Percentiles rank a stretch among this genome's conserved stretches.
phyloP scores from a whole-genome alignment of 37 sponge, comb jelly and placozoan species.

The Mnemiopsis leidyi region DNA sequence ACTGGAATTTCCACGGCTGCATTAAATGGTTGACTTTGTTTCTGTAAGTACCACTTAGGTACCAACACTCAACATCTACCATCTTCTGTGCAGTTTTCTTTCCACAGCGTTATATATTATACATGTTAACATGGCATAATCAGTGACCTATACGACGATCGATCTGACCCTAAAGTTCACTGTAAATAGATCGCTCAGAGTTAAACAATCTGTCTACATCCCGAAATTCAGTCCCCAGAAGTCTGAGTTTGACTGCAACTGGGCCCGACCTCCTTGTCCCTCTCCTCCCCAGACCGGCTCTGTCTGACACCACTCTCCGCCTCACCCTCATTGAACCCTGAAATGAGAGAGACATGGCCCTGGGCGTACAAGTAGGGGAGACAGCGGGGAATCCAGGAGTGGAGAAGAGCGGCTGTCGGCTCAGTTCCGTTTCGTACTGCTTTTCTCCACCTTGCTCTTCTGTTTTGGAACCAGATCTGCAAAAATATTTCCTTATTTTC shows the following conservation, averaged over 20 bases:
- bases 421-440: constrained; percentile 59
- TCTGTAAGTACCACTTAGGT: too few species aligned
- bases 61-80: too few species aligned
- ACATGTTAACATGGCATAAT: too few species aligned
- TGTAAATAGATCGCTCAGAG: too few species aligned
- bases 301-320: neutral
- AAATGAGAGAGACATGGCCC: neutral
- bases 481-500: neutral
- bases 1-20: too few species aligned
- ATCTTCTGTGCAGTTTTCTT: too few species aligned
- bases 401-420: constrained; percentile 38
- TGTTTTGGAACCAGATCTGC: constrained; percentile 63
- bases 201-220: too few species aligned
- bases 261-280: neutral
- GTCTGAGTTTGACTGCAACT: neutral
- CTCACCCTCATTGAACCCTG: neutral
- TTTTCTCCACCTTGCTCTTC: constrained; percentile 57
- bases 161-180: too few species aligned
- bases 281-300: neutral
- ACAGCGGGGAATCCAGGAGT: constrained; percentile 45
- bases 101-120: too few species aligned
- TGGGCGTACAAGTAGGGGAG: constrained; percentile 37
- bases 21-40: too few species aligned
- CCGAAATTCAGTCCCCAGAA: neutral
- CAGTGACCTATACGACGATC: too few species aligned